These are phyloP conservation scores for Trachymyrmex septentrionalis DNA, from an alignment of 1,140 invertebrate species.

Conservation along the genomic window DNA sequence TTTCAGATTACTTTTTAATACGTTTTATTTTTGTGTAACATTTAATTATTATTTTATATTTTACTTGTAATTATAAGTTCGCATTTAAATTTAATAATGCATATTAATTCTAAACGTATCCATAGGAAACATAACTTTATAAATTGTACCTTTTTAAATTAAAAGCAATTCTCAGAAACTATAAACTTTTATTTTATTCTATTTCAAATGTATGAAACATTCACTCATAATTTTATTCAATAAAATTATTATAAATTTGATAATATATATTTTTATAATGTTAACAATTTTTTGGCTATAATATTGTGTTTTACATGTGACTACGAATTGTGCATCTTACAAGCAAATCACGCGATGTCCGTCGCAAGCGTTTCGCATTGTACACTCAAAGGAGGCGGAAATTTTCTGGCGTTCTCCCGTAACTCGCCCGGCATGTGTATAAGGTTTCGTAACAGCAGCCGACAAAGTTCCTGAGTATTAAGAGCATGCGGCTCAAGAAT, in stretches of 20 bases:
- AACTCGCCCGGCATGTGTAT: conserved; percentile 59
- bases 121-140: background rate
- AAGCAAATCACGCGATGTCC: conserved; percentile 25
- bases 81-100: background rate
- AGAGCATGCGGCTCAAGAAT: conserved; percentile 55
- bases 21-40: background rate
- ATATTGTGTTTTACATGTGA: background rate
- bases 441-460: conserved; percentile 49
- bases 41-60: background rate
- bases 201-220: background rate
- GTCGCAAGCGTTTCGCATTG: background rate
- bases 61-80: background rate
- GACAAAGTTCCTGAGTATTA: conserved; percentile 59
- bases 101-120: background rate
- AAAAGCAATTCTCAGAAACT: background rate
- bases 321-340: background rate
- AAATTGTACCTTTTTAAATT: background rate
- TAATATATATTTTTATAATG: background rate
- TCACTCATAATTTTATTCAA: background rate
- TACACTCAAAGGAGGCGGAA: conserved; percentile 34
- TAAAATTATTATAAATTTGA: background rate
- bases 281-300: background rate
- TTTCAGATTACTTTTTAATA: background rate
- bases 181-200: background rate
- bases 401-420: conserved; percentile 31